Evolutionary conservation across 2,113 vertebrate species (phyloP).

Genomic region (Salvator merianae): DNA sequence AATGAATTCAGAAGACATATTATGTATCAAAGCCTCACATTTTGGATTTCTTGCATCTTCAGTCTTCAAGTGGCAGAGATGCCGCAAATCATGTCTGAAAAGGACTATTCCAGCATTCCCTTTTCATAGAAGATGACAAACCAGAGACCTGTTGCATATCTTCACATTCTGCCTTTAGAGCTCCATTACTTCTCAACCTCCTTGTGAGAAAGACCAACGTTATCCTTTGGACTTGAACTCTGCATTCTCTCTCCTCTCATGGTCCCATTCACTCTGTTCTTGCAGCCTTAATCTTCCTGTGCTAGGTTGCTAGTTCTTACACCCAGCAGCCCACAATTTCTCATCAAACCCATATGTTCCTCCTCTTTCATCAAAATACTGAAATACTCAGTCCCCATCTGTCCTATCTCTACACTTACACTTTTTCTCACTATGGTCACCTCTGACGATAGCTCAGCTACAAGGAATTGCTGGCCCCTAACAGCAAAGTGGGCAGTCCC

Average conservation of each 20-base stretch:
- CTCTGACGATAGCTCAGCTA: neutral
- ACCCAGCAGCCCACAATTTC: conserved; percentile 2
- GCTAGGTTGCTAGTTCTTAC: conserved; percentile 20
- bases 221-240: neutral
- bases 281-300: conserved; percentile 36
- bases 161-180: neutral
- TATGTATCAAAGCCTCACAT: neutral
- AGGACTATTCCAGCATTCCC: neutral
- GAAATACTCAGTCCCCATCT: conserved; percentile 40
- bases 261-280: conserved; percentile 46
- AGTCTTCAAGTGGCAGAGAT: neutral
- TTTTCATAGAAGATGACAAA: neutral
- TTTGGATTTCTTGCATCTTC: neutral
- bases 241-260: conserved; percentile 23
- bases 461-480: no score
- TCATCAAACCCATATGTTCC: conserved; percentile 52
- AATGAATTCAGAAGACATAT: neutral
- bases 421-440: neutral
- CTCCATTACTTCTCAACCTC: conserved; percentile 49
- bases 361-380: neutral
- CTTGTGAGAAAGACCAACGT: neutral
- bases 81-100: neutral
- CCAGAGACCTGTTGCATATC: rapidly evolving
- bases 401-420: neutral
- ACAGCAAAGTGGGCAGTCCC: no score